Conservation (phyloP, 2,113 vertebrate species). For the Ophiodon elongatus region DNA sequence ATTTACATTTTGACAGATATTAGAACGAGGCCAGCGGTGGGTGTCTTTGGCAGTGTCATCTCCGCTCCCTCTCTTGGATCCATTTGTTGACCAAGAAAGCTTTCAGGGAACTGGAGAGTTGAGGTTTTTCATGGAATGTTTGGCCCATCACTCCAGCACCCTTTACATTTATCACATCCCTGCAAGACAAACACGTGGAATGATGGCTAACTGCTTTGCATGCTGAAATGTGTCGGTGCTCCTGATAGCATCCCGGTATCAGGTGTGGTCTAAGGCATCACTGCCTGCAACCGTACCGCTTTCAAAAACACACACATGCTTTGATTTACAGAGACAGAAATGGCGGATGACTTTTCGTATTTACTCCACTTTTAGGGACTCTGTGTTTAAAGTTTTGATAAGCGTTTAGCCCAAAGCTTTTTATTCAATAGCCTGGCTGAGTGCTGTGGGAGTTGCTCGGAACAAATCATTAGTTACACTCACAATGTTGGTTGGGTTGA, state of each 20-base stretch:
- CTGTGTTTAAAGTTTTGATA: slow-evolving; percentile 66
- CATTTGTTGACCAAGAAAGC: slow-evolving; percentile 75
- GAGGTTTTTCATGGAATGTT: slow-evolving; percentile 78
- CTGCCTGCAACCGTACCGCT: slow-evolving; percentile 32
- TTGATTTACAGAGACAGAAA: slow-evolving; percentile 67
- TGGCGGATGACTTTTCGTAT: slow-evolving; percentile 66
- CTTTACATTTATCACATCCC: slow-evolving; percentile 70
- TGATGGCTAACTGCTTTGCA: slow-evolving; percentile 64
- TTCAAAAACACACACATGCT: slow-evolving; percentile 55
- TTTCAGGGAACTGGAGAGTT: slow-evolving; percentile 72
- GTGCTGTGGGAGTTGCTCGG: slow-evolving; percentile 36
- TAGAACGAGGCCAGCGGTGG: slow-evolving; percentile 66
- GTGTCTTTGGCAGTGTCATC: slow-evolving; percentile 78
- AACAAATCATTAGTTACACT: slow-evolving; percentile 66
- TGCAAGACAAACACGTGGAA: slow-evolving; percentile 58
- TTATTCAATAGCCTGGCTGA: slow-evolving; percentile 42
- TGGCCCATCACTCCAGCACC: slow-evolving; percentile 54
- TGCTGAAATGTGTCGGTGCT: slow-evolving; percentile 56
- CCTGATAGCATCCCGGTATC: slow-evolving; percentile 45
- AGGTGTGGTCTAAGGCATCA: slow-evolving; percentile 49
- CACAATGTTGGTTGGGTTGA: slow-evolving; percentile 45
- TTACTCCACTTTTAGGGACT: slow-evolving; percentile 61
- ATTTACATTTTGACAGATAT: slow-evolving; percentile 80
- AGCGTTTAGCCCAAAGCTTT: slow-evolving; percentile 53
- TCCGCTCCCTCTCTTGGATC: slow-evolving; percentile 67